phyloP scores from a whole-genome alignment of 2,888 invertebrate species.

The Tachina grossa region DNA sequence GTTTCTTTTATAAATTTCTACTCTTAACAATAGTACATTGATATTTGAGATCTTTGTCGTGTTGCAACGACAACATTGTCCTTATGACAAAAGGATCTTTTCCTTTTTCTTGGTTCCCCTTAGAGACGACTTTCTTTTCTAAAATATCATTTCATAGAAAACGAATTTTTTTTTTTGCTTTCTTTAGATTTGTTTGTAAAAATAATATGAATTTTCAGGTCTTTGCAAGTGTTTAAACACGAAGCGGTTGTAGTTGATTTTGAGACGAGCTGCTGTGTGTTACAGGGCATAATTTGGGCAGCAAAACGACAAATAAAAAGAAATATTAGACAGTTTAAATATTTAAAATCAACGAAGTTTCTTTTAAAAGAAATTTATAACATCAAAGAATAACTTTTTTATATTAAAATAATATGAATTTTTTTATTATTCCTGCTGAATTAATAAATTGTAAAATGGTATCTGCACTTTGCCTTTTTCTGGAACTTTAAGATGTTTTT shows the following conservation, averaged over 20 bases:
- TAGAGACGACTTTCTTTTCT: constrained; percentile 43
- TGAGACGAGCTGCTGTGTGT: constrained; percentile 43
- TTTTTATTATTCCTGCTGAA: no score
- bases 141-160: constrained; percentile 54
- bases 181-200: constrained; percentile 27
- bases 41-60: constrained; percentile 63
- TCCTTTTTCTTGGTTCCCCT: constrained; percentile 13
- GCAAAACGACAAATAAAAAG: neutral
- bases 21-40: constrained; percentile 54
- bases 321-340: neutral
- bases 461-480: no score
- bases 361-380: no score
- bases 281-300: constrained; percentile 6
- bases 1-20: constrained; percentile 30
- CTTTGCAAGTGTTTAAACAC: constrained; percentile 46
- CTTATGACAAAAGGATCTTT: constrained; percentile 42
- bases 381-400: no score
- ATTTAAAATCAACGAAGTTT: no score
- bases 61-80: constrained; percentile 38
- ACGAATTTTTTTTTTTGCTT: constrained; percentile 45
- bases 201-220: constrained; percentile 36
- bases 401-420: no score
- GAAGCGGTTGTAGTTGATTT: constrained; percentile 44
- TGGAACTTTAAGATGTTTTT: no score
- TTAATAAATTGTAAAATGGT: no score